Evolutionary conservation across 2,888 invertebrate genomes (phyloP).

Genomic region (Pogonocherus hispidulus): DNA sequence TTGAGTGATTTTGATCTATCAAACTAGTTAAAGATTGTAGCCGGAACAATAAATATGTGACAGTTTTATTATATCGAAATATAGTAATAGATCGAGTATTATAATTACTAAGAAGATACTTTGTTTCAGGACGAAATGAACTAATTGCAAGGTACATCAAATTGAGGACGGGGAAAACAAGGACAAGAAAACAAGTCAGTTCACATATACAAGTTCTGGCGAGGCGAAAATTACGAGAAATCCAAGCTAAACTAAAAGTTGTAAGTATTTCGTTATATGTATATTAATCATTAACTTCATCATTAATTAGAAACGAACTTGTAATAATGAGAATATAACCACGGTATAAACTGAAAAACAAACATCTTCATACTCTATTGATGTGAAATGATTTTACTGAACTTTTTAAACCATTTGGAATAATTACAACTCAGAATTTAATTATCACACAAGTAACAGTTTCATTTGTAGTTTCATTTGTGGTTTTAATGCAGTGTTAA

Average conservation of each 20-base stretch:
- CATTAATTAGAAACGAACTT: not conserved
- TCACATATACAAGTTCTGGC: constrained; percentile 99
- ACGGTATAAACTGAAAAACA: not conserved
- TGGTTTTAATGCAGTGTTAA: constrained; percentile 39
- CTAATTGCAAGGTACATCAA: constrained; percentile 99
- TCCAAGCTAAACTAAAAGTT: constrained; percentile 98
- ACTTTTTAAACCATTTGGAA: constrained; percentile 5
- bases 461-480: constrained; percentile 41
- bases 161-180: constrained; percentile 98
- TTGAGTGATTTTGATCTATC: too few relatives aligned
- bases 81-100: too few relatives aligned
- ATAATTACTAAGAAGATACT: too few relatives aligned
- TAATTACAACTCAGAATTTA: constrained; percentile 24
- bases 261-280: constrained; percentile 81
- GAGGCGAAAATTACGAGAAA: constrained; percentile 97
- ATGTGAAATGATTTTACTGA: constrained; percentile 2
- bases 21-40: too few relatives aligned
- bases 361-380: not conserved
- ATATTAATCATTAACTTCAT: not conserved
- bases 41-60: too few relatives aligned
- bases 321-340: not conserved
- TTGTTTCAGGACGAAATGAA: constrained; percentile 96
- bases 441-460: constrained; percentile 32
- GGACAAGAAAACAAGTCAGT: constrained; percentile 99
- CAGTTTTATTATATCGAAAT: too few relatives aligned